Conservation (phyloP, 1,140 invertebrate genomes). For the Drosophila suzukii region DNA sequence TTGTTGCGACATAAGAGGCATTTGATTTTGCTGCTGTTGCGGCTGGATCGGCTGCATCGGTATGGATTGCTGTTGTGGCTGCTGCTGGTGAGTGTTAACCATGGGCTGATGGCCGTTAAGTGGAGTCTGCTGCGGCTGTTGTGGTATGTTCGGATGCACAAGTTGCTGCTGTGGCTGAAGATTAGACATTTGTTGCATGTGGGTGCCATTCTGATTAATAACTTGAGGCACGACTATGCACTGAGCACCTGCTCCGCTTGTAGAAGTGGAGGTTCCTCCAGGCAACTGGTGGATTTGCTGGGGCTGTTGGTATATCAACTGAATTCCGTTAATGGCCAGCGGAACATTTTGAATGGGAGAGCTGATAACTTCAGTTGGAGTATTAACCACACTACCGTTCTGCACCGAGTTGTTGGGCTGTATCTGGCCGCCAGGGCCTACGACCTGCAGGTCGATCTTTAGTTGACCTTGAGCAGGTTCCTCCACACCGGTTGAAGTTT, state of each 20-base stretch:
- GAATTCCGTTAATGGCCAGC: slow-evolving; percentile 66
- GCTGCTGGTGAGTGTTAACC: slow-evolving; percentile 56
- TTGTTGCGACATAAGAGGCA: slow-evolving; percentile 39
- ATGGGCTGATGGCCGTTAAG: slow-evolving; percentile 43
- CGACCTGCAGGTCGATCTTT: slow-evolving; percentile 68
- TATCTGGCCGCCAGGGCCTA: slow-evolving; percentile 41
- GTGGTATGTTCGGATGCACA: slow-evolving; percentile 49
- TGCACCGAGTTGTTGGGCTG: slow-evolving; percentile 41
- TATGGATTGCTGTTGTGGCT: slow-evolving; percentile 38
- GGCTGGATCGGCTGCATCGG: slow-evolving; percentile 42
- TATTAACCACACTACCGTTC: slow-evolving; percentile 71
- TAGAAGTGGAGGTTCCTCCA: slow-evolving; percentile 13
- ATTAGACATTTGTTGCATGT: slow-evolving; percentile 30
- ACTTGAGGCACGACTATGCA: slow-evolving; percentile 25
- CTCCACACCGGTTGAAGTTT: slow-evolving; percentile 45
- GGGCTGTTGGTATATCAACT: slow-evolving; percentile 70
- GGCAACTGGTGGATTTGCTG: slow-evolving; percentile 35
- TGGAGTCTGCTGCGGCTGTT: slow-evolving; percentile 39
- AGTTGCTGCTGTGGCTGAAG: slow-evolving; percentile 52
- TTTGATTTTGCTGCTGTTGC: slow-evolving; percentile 39
- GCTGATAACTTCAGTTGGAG: slow-evolving; percentile 66
- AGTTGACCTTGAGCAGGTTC: slow-evolving; percentile 57
- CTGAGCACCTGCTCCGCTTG: slow-evolving; percentile 19
- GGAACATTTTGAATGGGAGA: slow-evolving; percentile 72
- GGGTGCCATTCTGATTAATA: slow-evolving; percentile 43